phyloP scores from a whole-genome alignment of 1,140 invertebrate genomes.

The Pinna nobilis region DNA sequence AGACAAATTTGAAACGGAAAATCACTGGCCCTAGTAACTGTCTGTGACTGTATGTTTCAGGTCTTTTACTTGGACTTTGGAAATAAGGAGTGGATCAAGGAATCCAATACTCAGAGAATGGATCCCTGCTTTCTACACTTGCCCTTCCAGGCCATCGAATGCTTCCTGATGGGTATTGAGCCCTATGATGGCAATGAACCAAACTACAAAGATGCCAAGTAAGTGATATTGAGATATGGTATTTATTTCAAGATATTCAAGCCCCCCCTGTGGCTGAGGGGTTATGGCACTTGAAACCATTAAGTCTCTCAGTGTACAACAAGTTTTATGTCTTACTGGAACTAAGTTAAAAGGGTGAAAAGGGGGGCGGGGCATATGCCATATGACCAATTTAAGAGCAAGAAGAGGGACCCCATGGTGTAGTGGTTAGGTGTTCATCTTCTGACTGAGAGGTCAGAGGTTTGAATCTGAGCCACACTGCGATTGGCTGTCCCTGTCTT shows the following conservation, averaged over 20 bases:
- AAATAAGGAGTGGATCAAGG: constrained; percentile 59
- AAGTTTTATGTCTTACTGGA: neutral
- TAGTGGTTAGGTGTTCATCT: too few species aligned
- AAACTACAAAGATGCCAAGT: constrained; percentile 59
- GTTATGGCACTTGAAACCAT: neutral
- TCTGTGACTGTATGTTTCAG: constrained; percentile 35
- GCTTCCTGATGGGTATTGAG: constrained; percentile 58
- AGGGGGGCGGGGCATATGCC: neutral
- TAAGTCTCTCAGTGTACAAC: neutral
- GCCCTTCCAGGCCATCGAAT: constrained; percentile 69
- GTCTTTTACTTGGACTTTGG: constrained; percentile 70
- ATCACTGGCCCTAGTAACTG: too few species aligned
- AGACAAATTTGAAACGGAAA: constrained; percentile 11
- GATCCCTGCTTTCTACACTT: constrained; percentile 62
- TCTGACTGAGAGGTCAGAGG: too few species aligned
- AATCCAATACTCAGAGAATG: constrained; percentile 50
- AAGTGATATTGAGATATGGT: neutral
- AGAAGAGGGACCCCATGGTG: too few species aligned
- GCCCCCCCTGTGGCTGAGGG: neutral
- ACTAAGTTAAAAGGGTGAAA: neutral
- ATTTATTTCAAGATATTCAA: neutral
- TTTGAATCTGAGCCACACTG: too few species aligned
- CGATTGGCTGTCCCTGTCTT: too few species aligned
- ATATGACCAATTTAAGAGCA: too few species aligned
- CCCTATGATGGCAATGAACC: constrained; percentile 23